Evolutionary conservation across 1,140 invertebrate genomes (phyloP).

Genomic region (Conopomorpha cramerella): DNA sequence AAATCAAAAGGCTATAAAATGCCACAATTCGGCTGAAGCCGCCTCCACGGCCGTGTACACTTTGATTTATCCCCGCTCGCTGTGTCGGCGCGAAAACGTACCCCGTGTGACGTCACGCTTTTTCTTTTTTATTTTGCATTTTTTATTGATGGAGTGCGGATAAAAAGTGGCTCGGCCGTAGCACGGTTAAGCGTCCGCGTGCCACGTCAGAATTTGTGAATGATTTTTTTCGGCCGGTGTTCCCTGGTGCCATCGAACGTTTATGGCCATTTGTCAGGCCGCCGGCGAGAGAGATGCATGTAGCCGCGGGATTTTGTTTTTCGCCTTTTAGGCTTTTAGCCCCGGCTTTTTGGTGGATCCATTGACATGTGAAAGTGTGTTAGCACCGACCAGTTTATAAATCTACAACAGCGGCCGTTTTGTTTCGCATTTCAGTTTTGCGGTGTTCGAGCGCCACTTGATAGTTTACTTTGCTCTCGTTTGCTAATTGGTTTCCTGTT

Average conservation of each 20-base stretch:
- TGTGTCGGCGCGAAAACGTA: conserved; percentile 41
- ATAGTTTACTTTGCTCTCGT: too few species aligned
- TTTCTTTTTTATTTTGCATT: conserved; percentile 28
- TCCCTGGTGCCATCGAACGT: conserved; percentile 36
- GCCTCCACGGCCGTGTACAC: conserved; percentile 35
- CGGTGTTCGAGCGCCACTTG: too few species aligned
- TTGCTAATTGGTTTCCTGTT: too few species aligned
- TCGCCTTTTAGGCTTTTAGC: conserved; percentile 50
- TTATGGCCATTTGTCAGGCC: conserved; percentile 52
- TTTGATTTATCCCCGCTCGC: conserved; percentile 47
- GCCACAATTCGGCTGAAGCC: conserved; percentile 35
- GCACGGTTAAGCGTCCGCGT: background rate
- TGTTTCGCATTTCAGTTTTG: conserved; percentile 13
- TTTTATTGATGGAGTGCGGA: conserved; percentile 50
- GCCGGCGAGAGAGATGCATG: conserved; percentile 52
- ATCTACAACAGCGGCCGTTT: conserved; percentile 19
- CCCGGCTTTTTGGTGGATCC: conserved; percentile 17
- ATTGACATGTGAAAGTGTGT: conserved; percentile 57
- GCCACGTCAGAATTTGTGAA: conserved; percentile 51
- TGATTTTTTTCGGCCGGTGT: conserved; percentile 40
- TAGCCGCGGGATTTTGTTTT: conserved; percentile 29
- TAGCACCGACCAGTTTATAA: conserved; percentile 48
- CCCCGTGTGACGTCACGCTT: conserved; percentile 51
- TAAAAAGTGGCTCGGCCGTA: conserved; percentile 41
- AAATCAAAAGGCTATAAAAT: conserved; percentile 46